phyloP scores from a whole-genome alignment of 2,113 vertebrate genomes.

The Trematomus loennbergii region DNA sequence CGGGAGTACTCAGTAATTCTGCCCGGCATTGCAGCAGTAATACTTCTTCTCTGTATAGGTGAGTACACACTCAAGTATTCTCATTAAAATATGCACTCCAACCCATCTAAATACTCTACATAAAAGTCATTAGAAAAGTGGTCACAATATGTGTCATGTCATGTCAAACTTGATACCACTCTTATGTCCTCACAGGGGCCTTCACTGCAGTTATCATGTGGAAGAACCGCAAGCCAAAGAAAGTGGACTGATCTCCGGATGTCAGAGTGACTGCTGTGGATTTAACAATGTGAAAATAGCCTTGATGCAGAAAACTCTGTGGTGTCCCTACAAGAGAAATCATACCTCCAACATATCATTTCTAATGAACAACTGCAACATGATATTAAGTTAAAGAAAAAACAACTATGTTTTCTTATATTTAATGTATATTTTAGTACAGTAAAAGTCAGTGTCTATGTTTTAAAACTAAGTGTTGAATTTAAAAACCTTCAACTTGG shows the following conservation, averaged over 20 bases:
- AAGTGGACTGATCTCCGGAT: slow-evolving; percentile 80
- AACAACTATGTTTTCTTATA: neutral
- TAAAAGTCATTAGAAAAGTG: neutral
- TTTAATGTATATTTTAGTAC: neutral
- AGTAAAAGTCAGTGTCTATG: neutral
- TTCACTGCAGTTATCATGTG: slow-evolving; percentile 88
- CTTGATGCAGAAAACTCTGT: neutral
- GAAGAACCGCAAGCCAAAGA: slow-evolving; percentile 89
- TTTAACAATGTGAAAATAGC: no score
- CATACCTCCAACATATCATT: neutral
- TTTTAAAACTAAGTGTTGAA: neutral
- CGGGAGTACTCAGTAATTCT: slow-evolving; percentile 92
- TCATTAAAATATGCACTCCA: neutral
- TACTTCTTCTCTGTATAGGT: slow-evolving; percentile 93
- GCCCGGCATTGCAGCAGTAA: slow-evolving; percentile 86
- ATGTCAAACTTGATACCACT: neutral
- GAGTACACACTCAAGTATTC: slow-evolving; percentile 64
- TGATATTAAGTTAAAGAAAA: neutral
- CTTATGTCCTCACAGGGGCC: slow-evolving; percentile 79
- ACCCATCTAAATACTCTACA: neutral
- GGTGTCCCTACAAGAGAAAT: neutral
- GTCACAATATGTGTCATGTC: neutral
- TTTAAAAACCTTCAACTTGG: neutral
- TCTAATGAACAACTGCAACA: neutral
- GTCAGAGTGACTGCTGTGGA: neutral